Evolutionary conservation across 2,113 vertebrate species (phyloP), one percentile per base, ranked within the genome.

Genomic region (Nipponia nippon): DNA sequence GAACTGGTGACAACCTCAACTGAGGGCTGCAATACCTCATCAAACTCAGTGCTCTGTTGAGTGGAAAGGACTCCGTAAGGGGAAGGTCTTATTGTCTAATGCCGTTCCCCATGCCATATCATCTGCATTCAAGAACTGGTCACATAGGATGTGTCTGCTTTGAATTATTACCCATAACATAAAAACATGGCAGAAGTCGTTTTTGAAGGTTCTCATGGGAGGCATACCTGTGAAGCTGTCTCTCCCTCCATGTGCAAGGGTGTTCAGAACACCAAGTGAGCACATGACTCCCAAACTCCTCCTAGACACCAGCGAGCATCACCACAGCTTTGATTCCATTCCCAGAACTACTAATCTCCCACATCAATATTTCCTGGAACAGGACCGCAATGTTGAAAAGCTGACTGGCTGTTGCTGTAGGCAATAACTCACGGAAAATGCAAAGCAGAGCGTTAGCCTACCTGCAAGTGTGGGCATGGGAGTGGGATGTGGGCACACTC

Each of bases 361-460:
- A 83, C 85, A 93, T 95, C 95, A 73, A 17, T 96, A 89, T 93
- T 98, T 98, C 98, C 98, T 97, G 98, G 97, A 98, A 98, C 76
- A 95, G 86, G 70, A 96, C 83, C 47, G 27, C 87, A 94, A 32
- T 30, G n/a, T 50, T 89, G 90, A 91, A 97, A 95, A 82, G 86
- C 94, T 98, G 97, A 96, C 92, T 95, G 95, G 76, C 79, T 89
- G 58, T 91, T 83, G 91, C 77, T 93, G 56, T 83, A 90, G 71
- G 90, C 75, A 95, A 79, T 97, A 97, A 97, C 21, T 97, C 89
- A 95, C 11, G 34, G 77, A 79, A 92, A 96, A 92, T 79, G 58
- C 78, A 88, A 94, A 95, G 72, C 38, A 42, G 71, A 92, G 15
- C 5, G 67, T 91, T 95, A 95, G 87, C 26, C 25, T 94, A 89